Evolutionary conservation across 2,797 vertebrate species (phyloP).

Genomic region (Syngnathus acus): DNA sequence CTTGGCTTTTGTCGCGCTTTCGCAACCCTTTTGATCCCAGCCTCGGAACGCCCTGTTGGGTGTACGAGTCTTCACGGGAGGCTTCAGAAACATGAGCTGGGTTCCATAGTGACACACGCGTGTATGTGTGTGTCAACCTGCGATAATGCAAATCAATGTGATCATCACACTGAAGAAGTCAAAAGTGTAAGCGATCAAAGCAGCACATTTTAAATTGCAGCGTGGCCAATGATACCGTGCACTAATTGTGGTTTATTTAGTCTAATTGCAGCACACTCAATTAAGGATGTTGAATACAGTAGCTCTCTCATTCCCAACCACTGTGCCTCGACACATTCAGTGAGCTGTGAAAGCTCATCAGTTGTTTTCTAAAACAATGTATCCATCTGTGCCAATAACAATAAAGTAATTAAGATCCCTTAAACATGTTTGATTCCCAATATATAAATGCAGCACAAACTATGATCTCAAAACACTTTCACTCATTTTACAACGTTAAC

Average conservation of each 20-base stretch:
- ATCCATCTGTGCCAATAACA: not conserved
- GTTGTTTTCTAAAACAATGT: not conserved
- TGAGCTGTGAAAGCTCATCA: not conserved
- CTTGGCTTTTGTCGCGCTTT: conserved; percentile 83
- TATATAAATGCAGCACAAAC: too few relatives aligned
- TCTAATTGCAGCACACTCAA: not conserved
- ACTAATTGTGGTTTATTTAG: conserved; percentile 27
- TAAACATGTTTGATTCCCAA: too few relatives aligned
- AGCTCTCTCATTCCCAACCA: not conserved
- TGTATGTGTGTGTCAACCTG: conserved; percentile 15
- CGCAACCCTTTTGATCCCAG: conserved; percentile 85
- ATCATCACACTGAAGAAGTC: not conserved
- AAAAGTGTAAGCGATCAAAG: not conserved
- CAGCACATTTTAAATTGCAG: not conserved
- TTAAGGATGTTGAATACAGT: conserved; percentile 3
- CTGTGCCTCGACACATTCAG: not conserved
- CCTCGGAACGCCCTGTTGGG: conserved; percentile 83
- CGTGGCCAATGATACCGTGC: not conserved
- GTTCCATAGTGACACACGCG: conserved; percentile 21
- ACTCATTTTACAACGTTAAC: too few relatives aligned
- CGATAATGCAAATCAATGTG: not conserved
- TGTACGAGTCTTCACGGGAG: conserved; percentile 83
- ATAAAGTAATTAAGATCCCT: too few relatives aligned
- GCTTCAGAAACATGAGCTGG: conserved; percentile 76
- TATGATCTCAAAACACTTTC: too few relatives aligned